These are phyloP conservation scores for Caligus rogercresseyi DNA, from an alignment of 1,140 invertebrate species.

Conservation along the genomic window DNA sequence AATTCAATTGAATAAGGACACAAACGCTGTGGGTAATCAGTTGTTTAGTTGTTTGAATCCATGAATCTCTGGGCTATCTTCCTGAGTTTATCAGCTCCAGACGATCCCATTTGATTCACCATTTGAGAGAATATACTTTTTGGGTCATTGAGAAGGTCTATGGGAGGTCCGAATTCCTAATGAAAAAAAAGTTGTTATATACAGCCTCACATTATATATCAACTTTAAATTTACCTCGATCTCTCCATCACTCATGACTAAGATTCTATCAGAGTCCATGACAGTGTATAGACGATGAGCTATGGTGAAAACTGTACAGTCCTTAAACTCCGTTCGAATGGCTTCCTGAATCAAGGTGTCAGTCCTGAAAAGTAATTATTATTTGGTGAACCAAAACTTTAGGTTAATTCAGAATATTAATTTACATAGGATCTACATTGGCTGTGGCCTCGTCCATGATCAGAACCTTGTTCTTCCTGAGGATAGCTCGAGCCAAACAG, in stretches of 20 bases:
- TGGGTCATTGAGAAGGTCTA: not conserved
- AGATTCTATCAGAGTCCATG: constrained; percentile 43
- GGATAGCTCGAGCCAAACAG: constrained; percentile 60
- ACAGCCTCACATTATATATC: too few relatives aligned
- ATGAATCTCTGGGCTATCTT: not conserved
- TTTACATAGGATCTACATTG: constrained; percentile 29
- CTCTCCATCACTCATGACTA: constrained; percentile 71
- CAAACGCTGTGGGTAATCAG: too few relatives aligned
- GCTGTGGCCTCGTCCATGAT: constrained; percentile 36
- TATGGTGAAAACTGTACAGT: constrained; percentile 51
- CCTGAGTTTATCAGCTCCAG: not conserved
- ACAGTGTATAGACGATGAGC: constrained; percentile 35
- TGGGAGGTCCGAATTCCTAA: not conserved
- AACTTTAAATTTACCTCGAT: constrained; percentile 44
- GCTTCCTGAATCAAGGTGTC: constrained; percentile 78
- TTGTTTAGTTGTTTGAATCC: too few relatives aligned
- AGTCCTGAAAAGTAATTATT: constrained; percentile 32
- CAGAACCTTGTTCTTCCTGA: constrained; percentile 39
- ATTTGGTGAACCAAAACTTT: not conserved
- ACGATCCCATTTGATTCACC: not conserved
- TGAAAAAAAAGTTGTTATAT: not conserved
- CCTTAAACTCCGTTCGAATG: constrained; percentile 65
- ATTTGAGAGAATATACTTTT: not conserved
- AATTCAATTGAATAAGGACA: too few relatives aligned
- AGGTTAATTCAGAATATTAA: not conserved